phyloP scores from a whole-genome alignment of 2,113 vertebrate genomes.

The Xenus cinereus region DNA sequence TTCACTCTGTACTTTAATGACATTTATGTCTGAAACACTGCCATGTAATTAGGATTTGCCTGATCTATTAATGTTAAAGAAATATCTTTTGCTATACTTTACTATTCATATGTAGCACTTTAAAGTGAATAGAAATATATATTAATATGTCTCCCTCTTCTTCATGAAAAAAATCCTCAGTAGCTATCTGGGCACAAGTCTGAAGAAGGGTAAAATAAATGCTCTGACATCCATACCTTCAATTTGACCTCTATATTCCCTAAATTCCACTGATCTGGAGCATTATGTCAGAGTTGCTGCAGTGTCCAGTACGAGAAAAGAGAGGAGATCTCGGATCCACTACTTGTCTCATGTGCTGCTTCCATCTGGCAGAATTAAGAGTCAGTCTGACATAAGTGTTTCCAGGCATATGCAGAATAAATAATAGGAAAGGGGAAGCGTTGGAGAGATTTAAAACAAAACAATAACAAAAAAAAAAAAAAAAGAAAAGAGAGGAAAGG shows the following conservation, averaged over 20 bases:
- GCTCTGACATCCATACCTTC: neutral
- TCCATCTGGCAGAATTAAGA: neutral
- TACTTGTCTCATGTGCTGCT: neutral
- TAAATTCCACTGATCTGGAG: neutral
- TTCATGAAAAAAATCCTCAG: neutral
- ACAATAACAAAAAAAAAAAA: neutral
- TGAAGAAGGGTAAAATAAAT: neutral
- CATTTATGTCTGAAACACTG: neutral
- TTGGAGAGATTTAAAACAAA: neutral
- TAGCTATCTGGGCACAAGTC: neutral
- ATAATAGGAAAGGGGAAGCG: neutral
- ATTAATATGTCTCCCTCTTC: neutral
- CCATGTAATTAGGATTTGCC: neutral
- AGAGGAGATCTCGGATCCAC: neutral
- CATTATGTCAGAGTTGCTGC: rapidly evolving
- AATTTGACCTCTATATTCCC: neutral
- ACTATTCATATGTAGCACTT: neutral
- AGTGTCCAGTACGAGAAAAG: neutral
- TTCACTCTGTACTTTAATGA: neutral
- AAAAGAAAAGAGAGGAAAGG: neutral
- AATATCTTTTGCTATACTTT: neutral
- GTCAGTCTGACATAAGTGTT: neutral
- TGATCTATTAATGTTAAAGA: neutral
- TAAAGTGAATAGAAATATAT: neutral
- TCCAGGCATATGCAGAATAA: neutral